Evolutionary conservation across 2,113 vertebrate species (phyloP), one percentile per base, ranked within the genome.

Genomic region (Atherinomorus stipes): DNA sequence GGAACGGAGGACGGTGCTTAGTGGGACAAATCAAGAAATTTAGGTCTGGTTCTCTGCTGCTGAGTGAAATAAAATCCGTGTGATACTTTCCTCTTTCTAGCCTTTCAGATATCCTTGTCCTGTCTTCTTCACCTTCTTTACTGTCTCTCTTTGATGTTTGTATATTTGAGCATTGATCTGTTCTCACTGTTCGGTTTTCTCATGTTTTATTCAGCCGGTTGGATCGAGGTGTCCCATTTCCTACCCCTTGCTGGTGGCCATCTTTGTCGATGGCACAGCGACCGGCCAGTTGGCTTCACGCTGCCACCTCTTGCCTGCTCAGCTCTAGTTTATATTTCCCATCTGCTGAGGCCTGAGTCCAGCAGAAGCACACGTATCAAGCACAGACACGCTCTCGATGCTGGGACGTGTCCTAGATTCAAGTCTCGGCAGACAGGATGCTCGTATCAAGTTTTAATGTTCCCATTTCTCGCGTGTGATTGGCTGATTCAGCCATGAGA

Each of bases 141-240:
- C 19, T 58, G 51, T 8, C 2, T 18, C 16, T 42, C 28, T 44
- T 57, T 61, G 19, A 21, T 0, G 0, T 61, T 56, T 54, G 7
- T 31, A n/a, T 49, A 52, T 37, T 45, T 58, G 26, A 49, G 37
- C 42, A 56, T 49, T 0, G 60, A 51, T 81, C 56, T 52, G 66
- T 25, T 52, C 7, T 26, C 38, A 19, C 62, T 64, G 62, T 11
- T 44, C 6, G 56, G 52, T 18, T 22, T 15, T 6, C 66, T 90
- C 83, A 88, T 89, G 57, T 81, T 88, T 89, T 78, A 91, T 91
- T 89, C 84, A 87, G 34, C 2, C 47, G 38, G 67, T 47, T 56
- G 34, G 22, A 71, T 28, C 0, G 23, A 69, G 73, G 88, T 85
- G 73, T 91, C 86, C 45, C 54, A 7, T 89, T 89, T 89, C 80